These are phyloP conservation scores for Puntigrus tetrazona DNA, from an alignment of 2,113 vertebrate species.

Conservation along the genomic window DNA sequence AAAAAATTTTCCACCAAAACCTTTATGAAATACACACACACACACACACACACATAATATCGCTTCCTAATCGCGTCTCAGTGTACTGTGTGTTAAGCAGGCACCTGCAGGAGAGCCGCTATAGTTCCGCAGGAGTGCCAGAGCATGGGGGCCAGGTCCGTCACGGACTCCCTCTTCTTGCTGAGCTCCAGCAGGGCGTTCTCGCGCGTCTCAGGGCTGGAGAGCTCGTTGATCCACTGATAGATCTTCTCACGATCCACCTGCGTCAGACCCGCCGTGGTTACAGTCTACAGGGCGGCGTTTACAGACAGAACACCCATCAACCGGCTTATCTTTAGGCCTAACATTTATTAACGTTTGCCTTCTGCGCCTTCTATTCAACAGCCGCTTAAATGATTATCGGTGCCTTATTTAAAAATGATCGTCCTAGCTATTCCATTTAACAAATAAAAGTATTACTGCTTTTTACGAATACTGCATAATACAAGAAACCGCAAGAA, in stretches of 20 bases:
- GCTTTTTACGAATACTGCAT: no score
- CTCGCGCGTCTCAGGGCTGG: slow-evolving; percentile 94
- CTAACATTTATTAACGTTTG: not conserved
- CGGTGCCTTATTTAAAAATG: no score
- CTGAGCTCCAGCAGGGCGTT: slow-evolving; percentile 96
- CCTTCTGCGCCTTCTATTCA: no score
- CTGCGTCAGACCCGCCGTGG: slow-evolving; percentile 87
- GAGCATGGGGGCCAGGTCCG: slow-evolving; percentile 95
- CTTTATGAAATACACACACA: no score
- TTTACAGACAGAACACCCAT: not conserved
- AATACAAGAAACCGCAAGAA: not conserved
- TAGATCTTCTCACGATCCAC: slow-evolving; percentile 98
- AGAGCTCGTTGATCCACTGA: slow-evolving; percentile 98
- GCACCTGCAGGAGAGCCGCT: slow-evolving; percentile 92
- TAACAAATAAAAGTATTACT: no score
- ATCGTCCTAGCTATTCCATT: no score
- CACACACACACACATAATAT: not conserved
- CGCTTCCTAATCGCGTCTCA: not conserved
- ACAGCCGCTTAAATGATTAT: no score
- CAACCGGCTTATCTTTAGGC: not conserved
- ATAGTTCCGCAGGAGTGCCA: slow-evolving; percentile 99
- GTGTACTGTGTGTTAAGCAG: not conserved
- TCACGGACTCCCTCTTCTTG: slow-evolving; percentile 96
- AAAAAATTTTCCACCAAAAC: no score
- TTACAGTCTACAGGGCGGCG: slow-evolving; percentile 80